Conservation (phyloP, 2,797 vertebrate genomes). For the Crax fasciolata region DNA sequence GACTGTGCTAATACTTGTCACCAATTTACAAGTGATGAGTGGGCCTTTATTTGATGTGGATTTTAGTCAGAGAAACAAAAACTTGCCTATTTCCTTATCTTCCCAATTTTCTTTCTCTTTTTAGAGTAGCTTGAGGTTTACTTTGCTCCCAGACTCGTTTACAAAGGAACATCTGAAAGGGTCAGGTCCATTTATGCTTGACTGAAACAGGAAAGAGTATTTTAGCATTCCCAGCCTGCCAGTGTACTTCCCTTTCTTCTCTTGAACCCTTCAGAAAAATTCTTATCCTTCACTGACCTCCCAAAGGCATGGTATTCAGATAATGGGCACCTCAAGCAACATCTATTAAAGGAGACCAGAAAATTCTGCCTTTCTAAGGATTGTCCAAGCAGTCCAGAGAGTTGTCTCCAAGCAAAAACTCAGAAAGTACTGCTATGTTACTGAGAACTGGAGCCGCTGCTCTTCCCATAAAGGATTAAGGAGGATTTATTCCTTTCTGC, state of each 20-base stretch:
- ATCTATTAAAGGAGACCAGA: background rate
- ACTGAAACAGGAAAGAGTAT: background rate
- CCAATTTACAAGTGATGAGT: background rate
- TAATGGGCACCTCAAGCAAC: background rate
- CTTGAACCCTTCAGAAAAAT: background rate
- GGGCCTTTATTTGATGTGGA: background rate
- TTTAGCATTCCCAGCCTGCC: background rate
- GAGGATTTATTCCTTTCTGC: background rate
- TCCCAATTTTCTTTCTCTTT: background rate
- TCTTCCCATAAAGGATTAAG: background rate
- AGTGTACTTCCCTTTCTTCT: background rate
- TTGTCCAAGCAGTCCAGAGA: background rate
- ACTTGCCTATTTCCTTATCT: background rate
- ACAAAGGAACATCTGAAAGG: background rate
- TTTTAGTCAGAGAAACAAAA: background rate
- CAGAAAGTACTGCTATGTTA: background rate
- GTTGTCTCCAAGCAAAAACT: background rate
- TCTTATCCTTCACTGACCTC: constrained; percentile 1
- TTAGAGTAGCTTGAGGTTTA: background rate
- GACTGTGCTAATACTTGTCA: background rate
- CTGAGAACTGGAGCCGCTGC: background rate
- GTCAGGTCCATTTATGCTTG: background rate
- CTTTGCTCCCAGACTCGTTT: background rate
- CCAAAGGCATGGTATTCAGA: background rate
- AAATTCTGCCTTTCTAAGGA: background rate